Percentiles rank a stretch among this genome's conserved stretches.
phyloP scores from a whole-genome alignment of 2,888 invertebrate genomes.

The Heliconius hortense region DNA sequence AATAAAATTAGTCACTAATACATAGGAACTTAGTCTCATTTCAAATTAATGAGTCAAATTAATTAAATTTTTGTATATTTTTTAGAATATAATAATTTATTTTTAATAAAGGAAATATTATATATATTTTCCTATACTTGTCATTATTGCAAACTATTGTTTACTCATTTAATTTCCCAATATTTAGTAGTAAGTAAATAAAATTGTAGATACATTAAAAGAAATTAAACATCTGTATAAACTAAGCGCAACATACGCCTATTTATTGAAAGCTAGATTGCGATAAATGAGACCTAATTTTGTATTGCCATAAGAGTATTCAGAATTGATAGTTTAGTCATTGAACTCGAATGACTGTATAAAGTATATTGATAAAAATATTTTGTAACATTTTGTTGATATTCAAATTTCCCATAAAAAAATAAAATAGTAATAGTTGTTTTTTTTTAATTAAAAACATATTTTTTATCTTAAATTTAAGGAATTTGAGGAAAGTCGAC shows the following conservation, averaged over 20 bases:
- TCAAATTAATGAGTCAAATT: background rate
- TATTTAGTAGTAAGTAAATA: background rate
- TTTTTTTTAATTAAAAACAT: background rate
- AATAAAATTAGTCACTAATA: background rate
- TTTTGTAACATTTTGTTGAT: background rate
- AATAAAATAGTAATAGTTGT: background rate
- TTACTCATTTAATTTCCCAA: background rate
- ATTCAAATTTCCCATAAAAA: background rate
- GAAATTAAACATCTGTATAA: constrained; percentile 4
- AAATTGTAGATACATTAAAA: background rate
- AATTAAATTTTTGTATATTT: background rate
- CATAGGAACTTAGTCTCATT: background rate
- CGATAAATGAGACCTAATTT: constrained; percentile 38
- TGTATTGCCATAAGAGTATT: constrained; percentile 27
- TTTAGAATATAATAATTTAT: background rate
- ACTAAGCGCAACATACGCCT: constrained; percentile 3
- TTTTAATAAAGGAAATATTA: background rate
- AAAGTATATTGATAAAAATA: background rate
- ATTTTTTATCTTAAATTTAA: background rate
- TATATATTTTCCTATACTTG: background rate
- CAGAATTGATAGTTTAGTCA: constrained; percentile 30
- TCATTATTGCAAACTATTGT: background rate
- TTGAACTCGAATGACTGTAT: constrained; percentile 19
- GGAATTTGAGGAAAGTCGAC: background rate
- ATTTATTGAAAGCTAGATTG: constrained; percentile 29